These are phyloP conservation scores for Myocastor coypus DNA, from an alignment of 2,113 vertebrate species.

Conservation along the genomic window DNA sequence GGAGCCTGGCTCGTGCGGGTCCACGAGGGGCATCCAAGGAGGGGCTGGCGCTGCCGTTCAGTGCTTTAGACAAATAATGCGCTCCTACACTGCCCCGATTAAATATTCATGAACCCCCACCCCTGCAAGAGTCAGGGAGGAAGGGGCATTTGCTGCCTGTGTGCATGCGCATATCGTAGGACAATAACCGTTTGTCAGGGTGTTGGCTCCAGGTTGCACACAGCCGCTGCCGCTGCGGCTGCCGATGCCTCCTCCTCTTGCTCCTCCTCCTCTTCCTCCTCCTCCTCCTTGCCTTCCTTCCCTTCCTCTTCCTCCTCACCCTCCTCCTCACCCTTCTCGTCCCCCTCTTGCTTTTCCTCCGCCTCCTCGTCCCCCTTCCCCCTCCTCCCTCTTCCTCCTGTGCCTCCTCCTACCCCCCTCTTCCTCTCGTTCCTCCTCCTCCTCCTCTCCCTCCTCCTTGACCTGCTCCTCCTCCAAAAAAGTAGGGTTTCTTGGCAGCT, in stretches of 20 bases:
- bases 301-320: too few relatives aligned
- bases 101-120: slow-evolving; percentile 59
- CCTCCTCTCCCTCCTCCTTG: too few relatives aligned
- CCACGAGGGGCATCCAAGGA: background rate
- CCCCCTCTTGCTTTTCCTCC: too few relatives aligned
- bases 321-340: too few relatives aligned
- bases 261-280: background rate
- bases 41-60: slow-evolving; percentile 18
- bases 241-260: background rate
- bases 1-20: background rate
- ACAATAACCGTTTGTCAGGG: background rate
- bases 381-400: too few relatives aligned
- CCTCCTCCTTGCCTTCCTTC: too few relatives aligned
- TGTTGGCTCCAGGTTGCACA: background rate
- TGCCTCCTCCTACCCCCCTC: too few relatives aligned
- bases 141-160: background rate
- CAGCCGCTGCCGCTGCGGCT: accelerated
- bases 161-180: background rate
- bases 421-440: too few relatives aligned
- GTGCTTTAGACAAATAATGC: slow-evolving; percentile 69
- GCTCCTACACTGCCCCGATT: slow-evolving; percentile 43
- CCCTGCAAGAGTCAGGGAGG: background rate
- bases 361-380: too few relatives aligned
- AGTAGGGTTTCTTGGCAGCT: background rate
- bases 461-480: too few relatives aligned